Conservation (phyloP, 2,113 vertebrate genomes). For the Actinemys pallida region DNA sequence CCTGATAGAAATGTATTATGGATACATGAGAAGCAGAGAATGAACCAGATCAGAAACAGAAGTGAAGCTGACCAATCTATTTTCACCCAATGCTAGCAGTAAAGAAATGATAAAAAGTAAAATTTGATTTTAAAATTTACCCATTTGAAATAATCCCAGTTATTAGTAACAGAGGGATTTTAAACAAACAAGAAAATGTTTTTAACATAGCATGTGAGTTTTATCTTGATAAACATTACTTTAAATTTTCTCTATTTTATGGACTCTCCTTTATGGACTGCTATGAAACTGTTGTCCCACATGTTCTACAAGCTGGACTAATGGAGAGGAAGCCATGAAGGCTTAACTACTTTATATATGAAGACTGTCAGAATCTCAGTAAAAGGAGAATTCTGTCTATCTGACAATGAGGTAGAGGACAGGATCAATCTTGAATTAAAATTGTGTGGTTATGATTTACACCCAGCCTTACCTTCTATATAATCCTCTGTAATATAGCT, state of each 20-base stretch:
- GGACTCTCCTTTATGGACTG: neutral
- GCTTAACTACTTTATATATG: neutral
- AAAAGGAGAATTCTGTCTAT: neutral
- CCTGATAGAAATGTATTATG: neutral
- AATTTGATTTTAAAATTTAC: neutral
- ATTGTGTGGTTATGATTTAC: accelerated
- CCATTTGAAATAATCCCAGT: neutral
- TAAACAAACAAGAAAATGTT: neutral
- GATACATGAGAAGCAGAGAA: neutral
- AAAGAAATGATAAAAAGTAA: neutral
- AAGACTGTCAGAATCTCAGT: neutral
- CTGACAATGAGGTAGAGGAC: neutral
- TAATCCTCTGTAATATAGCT: constrained; percentile 94
- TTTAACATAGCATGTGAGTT: neutral
- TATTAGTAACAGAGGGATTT: neutral
- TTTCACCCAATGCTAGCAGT: accelerated
- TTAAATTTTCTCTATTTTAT: neutral
- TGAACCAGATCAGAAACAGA: neutral
- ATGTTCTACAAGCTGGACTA: neutral
- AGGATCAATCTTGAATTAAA: neutral
- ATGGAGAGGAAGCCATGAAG: neutral
- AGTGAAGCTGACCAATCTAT: neutral
- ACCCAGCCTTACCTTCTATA: constrained; percentile 82
- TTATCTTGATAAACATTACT: neutral
- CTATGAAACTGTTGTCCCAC: neutral